phyloP scores from a whole-genome alignment of 2,113 vertebrate species.

The Podarcis cretensis region DNA sequence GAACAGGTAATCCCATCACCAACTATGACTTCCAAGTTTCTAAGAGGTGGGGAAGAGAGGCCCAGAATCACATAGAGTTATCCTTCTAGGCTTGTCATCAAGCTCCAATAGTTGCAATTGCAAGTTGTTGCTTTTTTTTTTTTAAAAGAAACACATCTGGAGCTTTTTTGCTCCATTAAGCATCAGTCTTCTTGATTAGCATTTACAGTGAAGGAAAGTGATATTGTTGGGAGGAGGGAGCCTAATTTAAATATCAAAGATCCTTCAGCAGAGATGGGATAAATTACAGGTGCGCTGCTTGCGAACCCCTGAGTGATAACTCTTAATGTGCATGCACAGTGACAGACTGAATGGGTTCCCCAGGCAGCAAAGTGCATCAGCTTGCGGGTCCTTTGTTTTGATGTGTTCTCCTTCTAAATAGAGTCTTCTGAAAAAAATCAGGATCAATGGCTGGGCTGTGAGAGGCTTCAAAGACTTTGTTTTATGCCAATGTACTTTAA shows the following conservation, averaged over 20 bases:
- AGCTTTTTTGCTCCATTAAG: background rate
- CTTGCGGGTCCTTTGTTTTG: background rate
- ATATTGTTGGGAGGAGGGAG: background rate
- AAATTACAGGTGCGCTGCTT: slow-evolving; percentile 3
- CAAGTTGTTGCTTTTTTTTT: no score
- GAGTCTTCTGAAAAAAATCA: slow-evolving; percentile 6
- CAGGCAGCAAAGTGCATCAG: background rate
- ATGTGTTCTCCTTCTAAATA: background rate
- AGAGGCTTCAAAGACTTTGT: background rate
- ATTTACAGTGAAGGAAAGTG: slow-evolving; percentile 24
- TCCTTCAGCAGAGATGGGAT: slow-evolving; percentile 15
- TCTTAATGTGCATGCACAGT: background rate
- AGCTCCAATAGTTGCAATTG: background rate
- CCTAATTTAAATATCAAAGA: slow-evolving; percentile 42
- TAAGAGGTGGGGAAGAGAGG: background rate
- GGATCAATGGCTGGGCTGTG: background rate
- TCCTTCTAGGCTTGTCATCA: background rate
- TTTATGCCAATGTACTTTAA: background rate
- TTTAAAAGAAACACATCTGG: background rate
- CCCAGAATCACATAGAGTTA: background rate
- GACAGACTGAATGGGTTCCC: background rate
- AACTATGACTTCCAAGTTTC: background rate
- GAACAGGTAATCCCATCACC: background rate
- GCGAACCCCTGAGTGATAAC: background rate
- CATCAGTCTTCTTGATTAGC: slow-evolving; percentile 22